Base-by-base conservation (phyloP, 2,888 invertebrate genomes). In the Cerastoderma edule region DNA sequence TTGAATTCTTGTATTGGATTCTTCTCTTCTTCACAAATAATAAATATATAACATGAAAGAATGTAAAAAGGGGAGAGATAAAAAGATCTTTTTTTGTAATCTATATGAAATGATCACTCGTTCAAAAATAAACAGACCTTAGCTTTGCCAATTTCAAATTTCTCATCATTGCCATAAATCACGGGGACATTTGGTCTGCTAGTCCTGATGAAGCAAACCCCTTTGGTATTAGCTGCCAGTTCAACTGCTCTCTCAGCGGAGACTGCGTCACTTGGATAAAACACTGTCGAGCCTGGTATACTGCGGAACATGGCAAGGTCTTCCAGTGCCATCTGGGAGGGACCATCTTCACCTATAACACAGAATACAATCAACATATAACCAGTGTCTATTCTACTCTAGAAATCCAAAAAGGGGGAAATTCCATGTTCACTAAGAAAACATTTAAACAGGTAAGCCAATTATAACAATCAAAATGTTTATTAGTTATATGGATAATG, bases 251-350 rank as follows among this genome's bases (percentile, higher is more conserved):
- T 95, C 93, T 99, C 99, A 33, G 96, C 95, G 48, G 97, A 96
- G 10, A 99, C 99, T 0, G 98, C 99, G 93, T 99, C 99, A 48
- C 96, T 93, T 1, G 95, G 95, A 88, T 95, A 95, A 92, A 95
- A 95, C 22, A 95, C 95, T 2, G 95, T 95, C 44, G 94, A 92
- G n/a, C 93, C 94, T 68, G 99, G 98, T 83, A 99, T 95, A 4
- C 96, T 93, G 53, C 99, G 95, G 95, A 99, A 99, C 95, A 99
- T 95, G 0, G 98, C 97, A 74, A 99, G 93, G 93, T 99, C 99
- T 94, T 99, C 99, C n/a, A 99, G 94, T 4, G 98, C 99, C 99
- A 99, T 99, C 94, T 99, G 99, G 72, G 97, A 97, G 24, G 99
- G 99, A 0, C 99, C 99, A 94, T 99, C 99, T 94, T 99, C 99